phyloP scores from a whole-genome alignment of 2,797 vertebrate species.

The Limosa lapponica region DNA sequence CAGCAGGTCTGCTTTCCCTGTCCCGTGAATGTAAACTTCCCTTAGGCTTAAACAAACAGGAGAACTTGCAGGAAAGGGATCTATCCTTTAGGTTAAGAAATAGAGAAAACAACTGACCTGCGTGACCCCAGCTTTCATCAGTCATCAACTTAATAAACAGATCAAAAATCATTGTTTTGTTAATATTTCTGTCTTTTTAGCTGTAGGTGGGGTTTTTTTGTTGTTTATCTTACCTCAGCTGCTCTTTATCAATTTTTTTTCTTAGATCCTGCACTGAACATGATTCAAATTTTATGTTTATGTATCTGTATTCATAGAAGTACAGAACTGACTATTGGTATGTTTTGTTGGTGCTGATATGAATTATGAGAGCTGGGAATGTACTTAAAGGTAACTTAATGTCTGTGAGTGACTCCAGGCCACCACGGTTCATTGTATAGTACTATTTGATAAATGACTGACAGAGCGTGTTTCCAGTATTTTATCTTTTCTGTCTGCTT shows the following conservation, averaged over 20 bases:
- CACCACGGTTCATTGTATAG: not conserved
- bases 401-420: not conserved
- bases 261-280: not conserved
- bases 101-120: not conserved
- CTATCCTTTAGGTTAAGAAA: not conserved
- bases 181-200: not conserved
- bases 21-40: not conserved
- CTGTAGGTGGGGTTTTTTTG: not conserved
- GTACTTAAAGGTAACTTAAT: not conserved
- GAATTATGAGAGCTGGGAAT: not conserved
- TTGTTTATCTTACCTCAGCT: not conserved
- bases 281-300: not conserved
- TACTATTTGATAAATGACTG: constrained; percentile 2
- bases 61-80: not conserved
- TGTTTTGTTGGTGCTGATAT: not conserved
- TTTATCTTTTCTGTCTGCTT: constrained; percentile 11
- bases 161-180: not conserved
- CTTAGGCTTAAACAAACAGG: not conserved
- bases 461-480: not conserved
- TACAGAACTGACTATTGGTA: not conserved
- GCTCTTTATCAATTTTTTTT: not conserved
- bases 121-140: not conserved
- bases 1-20: not conserved
- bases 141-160: not conserved
- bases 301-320: not conserved